phyloP scores from a whole-genome alignment of 1,140 invertebrate species.

The Macrostomum lignano region DNA sequence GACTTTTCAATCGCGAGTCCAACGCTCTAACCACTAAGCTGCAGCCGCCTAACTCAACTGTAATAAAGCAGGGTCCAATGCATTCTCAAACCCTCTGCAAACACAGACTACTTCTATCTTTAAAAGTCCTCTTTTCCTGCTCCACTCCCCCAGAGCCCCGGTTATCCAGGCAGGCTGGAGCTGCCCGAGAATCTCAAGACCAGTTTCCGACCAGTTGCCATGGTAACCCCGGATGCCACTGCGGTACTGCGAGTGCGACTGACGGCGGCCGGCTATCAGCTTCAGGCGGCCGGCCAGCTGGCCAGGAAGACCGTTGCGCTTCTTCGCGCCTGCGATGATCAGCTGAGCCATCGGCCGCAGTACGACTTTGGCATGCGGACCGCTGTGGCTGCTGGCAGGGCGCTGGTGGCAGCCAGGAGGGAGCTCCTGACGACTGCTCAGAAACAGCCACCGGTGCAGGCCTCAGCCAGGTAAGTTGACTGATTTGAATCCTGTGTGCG shows the following conservation, averaged over 20 bases:
- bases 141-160: conserved; percentile 64
- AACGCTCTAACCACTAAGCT: no score
- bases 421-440: conserved; percentile 67
- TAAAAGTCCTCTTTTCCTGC: no score
- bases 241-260: conserved; percentile 85
- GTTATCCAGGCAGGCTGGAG: conserved; percentile 76
- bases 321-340: conserved; percentile 83
- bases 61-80: no score
- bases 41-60: no score
- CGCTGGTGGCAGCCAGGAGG: conserved; percentile 60
- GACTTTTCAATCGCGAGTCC: no score
- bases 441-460: no score
- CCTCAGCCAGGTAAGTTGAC: no score
- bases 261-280: conserved; percentile 74
- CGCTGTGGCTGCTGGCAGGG: conserved; percentile 66
- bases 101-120: no score
- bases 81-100: no score
- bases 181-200: conserved; percentile 92
- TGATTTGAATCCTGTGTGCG: no score
- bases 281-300: conserved; percentile 69
- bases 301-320: conserved; percentile 79
- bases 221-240: conserved; percentile 91
- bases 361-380: conserved; percentile 85
- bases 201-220: conserved; percentile 79
- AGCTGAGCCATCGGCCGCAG: conserved; percentile 83